Evolutionary conservation across 2,888 invertebrate species (phyloP), one percentile per base, ranked within the genome.

Genomic region (Xylota sylvarum): DNA sequence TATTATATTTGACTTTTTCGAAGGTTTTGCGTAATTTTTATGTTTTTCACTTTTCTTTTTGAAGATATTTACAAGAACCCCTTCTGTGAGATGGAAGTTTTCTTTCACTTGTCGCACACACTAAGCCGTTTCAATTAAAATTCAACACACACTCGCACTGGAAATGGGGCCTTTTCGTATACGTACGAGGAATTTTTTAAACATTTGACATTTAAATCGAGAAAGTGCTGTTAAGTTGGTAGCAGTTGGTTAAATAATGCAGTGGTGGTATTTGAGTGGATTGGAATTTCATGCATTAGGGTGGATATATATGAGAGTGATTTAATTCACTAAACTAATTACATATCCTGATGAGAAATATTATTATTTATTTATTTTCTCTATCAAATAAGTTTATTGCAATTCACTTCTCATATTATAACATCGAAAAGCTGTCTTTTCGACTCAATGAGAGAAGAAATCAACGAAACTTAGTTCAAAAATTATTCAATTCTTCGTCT

Each of bases 21-120:
- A 0, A 27, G 37, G 10, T 62, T 74, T 62, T 37, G 60, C 43
- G 48, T 52, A 30, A 43, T 62, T 73, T 62, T 46, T 64, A 19
- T 23, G n/a, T 19, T 69, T 32, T 23, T 50, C 17, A 32, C 14
- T 69, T 78, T 52, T 80, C 73, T 60, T 43, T 27, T 40, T 23
- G n/a, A 9, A 35, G 7, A 67, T 82, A 86, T 86, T 86, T 73
- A 82, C 82, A 78, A 46, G 67, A 82, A 76, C 30, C 40, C 40
- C 67, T 58, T 56, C 52, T 58, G 2, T 9, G 43, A 23, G 82
- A 86, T 62, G 72, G 82, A 82, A 72, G 48, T 67, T 86, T 86
- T 86, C 86, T 86, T 82, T 86, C 86, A 82, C 86, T 67, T 19
- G 69, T 72, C 82, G n/a, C 14, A 14, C 43, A 12, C 69, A 86